Evolutionary conservation across 2,888 invertebrate species (phyloP).

Genomic region (Idaea biselata): DNA sequence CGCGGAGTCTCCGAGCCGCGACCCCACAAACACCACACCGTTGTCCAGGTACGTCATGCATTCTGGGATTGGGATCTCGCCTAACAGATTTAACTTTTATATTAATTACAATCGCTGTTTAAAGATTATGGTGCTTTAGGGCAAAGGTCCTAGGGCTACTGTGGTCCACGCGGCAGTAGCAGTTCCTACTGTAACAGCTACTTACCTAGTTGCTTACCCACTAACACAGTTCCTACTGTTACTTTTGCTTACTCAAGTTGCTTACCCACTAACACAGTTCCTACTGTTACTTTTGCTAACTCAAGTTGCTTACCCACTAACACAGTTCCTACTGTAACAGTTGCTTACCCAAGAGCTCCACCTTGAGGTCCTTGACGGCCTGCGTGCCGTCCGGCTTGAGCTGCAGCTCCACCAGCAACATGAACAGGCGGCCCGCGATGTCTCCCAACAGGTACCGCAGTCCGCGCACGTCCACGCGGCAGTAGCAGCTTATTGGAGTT

Average conservation of each 20-base stretch:
- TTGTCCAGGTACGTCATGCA: constrained; percentile 99
- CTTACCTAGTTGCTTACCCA: too few relatives aligned
- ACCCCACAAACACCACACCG: constrained; percentile 97
- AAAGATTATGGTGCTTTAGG: too few relatives aligned
- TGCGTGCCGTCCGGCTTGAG: constrained; percentile 88
- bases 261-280: too few relatives aligned
- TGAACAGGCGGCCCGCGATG: constrained; percentile 96
- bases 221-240: constrained; percentile 4
- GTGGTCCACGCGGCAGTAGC: too few relatives aligned
- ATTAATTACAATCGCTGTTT: background rate
- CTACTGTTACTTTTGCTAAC: too few relatives aligned
- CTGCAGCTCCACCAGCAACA: constrained; percentile 94
- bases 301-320: constrained; percentile 84
- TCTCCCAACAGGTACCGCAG: constrained; percentile 95
- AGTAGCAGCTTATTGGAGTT: constrained; percentile 96
- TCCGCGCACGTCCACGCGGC: constrained; percentile 94
- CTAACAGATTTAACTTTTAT: constrained; percentile 47
- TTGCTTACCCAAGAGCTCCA: constrained; percentile 89
- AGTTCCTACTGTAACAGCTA: constrained; percentile 9
- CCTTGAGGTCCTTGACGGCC: constrained; percentile 94
- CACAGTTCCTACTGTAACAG: constrained; percentile 5
- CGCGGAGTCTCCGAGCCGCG: constrained; percentile 97
- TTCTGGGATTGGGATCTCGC: constrained; percentile 96
- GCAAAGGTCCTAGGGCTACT: too few relatives aligned
- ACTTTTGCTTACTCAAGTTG: constrained; percentile 82